Evolutionary conservation across 2,888 invertebrate species (phyloP).

Genomic region (Cataglyphis altisquamis): DNA sequence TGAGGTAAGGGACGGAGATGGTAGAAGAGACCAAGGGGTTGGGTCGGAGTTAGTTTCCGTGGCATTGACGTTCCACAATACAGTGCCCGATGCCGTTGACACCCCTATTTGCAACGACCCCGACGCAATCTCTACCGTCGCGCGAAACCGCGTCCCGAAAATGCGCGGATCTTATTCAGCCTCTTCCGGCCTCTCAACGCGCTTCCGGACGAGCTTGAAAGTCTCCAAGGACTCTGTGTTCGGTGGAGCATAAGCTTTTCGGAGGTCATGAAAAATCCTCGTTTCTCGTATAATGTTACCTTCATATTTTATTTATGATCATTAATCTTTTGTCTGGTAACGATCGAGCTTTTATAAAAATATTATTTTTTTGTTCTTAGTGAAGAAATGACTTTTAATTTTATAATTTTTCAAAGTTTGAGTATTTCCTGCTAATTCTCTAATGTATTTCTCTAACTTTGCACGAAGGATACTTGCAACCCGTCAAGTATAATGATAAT

Average conservation of each 20-base stretch:
- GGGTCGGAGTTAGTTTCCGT: conserved; percentile 84
- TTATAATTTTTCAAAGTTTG: neutral
- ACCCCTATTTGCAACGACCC: conserved; percentile 81
- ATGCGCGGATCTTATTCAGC: conserved; percentile 79
- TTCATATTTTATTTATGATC: neutral
- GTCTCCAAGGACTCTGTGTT: neutral
- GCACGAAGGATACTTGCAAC: neutral
- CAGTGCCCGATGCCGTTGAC: conserved; percentile 83
- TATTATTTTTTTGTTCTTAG: too few species aligned
- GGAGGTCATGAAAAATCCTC: neutral
- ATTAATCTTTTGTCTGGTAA: neutral
- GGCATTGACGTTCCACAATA: conserved; percentile 85
- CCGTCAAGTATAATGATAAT: neutral
- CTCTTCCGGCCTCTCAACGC: conserved; percentile 73
- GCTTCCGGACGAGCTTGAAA: conserved; percentile 73
- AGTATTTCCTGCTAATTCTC: neutral
- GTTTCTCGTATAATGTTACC: neutral
- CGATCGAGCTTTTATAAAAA: neutral
- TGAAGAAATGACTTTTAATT: neutral
- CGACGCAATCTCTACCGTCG: conserved; percentile 72
- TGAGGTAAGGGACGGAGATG: conserved; percentile 58
- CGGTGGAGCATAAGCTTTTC: neutral
- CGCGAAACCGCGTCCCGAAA: conserved; percentile 68
- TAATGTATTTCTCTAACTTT: neutral
- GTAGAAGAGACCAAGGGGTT: conserved; percentile 66